A percentile compares a stretch with the other conserved stretches of the same genome.
Evolutionary conservation across 2,888 invertebrate species (phyloP).

Genomic region (Chrysotoxum bicinctum): DNA sequence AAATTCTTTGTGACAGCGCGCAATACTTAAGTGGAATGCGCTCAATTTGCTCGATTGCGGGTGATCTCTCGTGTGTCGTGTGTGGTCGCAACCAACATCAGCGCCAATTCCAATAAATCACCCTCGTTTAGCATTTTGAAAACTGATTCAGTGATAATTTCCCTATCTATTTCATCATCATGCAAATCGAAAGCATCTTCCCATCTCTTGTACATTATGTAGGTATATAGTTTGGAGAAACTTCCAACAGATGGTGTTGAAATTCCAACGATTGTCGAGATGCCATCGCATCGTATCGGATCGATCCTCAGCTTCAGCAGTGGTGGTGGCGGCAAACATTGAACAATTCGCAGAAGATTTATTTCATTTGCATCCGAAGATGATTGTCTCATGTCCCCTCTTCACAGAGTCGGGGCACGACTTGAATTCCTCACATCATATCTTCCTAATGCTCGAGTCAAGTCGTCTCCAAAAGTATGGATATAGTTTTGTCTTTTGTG

Average conservation of each 20-base stretch:
- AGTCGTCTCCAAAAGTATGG: neutral
- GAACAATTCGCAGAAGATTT: conserved; percentile 68
- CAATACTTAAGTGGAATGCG: conserved; percentile 36
- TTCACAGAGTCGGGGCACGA: neutral
- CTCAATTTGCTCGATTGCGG: conserved; percentile 69
- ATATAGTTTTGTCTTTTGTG: conserved; percentile 17
- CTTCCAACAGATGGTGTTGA: conserved; percentile 67
- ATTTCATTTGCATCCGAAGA: conserved; percentile 71
- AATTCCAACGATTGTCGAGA: conserved; percentile 66
- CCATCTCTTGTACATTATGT: neutral
- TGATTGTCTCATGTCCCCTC: conserved; percentile 54
- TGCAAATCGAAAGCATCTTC: neutral
- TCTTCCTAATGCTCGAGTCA: conserved; percentile 3
- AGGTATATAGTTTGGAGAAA: conserved; percentile 4
- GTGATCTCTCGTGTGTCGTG: conserved; percentile 67
- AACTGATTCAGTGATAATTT: conserved; percentile 69
- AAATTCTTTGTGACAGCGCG: neutral
- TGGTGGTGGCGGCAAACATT: conserved; percentile 54
- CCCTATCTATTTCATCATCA: neutral
- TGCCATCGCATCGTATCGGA: conserved; percentile 11
- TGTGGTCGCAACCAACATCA: conserved; percentile 22
- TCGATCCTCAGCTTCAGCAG: neutral
- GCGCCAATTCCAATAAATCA: conserved; percentile 70
- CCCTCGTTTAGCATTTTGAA: conserved; percentile 54
- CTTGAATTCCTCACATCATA: conserved; percentile 33